Percentiles rank a stretch among this genome's conserved stretches.
phyloP scores from a whole-genome alignment of 2,797 vertebrate genomes.

The Macroramphosus scolopax region DNA sequence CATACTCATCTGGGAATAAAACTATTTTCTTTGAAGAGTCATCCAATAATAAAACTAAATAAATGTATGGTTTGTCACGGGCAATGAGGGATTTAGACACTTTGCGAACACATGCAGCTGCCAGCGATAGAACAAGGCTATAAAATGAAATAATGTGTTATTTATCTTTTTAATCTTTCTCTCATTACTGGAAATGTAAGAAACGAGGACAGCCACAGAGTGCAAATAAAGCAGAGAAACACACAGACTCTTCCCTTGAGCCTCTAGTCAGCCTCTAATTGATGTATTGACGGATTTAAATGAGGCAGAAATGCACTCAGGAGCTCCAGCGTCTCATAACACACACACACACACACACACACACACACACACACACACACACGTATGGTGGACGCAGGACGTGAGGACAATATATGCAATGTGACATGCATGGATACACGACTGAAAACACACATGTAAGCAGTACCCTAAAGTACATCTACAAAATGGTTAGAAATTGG shows the following conservation, averaged over 20 bases:
- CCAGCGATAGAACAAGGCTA: conserved; percentile 20
- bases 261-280: conserved; percentile 73
- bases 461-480: no score
- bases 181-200: conserved; percentile 31
- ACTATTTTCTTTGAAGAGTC: conserved; percentile 10
- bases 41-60: conserved; percentile 18
- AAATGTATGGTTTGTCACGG: conserved; percentile 21
- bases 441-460: conserved; percentile 2
- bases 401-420: no score
- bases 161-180: conserved; percentile 46
- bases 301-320: conserved; percentile 78
- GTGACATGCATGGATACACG: conserved; percentile 8
- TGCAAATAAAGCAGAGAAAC: conserved; percentile 63
- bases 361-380: no score
- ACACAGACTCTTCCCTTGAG: conserved; percentile 66
- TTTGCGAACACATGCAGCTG: conserved; percentile 22
- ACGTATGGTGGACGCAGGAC: no score
- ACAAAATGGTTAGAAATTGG: no score
- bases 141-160: conserved; percentile 34
- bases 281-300: conserved; percentile 81
- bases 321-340: conserved; percentile 42
- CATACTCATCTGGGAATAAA: conserved; percentile 23
- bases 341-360: conserved; percentile 6
- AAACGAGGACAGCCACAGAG: conserved; percentile 38
- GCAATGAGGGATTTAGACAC: conserved; percentile 17